Evolutionary conservation across 2,113 vertebrate genomes (phyloP).

Genomic region (Riparia riparia): DNA sequence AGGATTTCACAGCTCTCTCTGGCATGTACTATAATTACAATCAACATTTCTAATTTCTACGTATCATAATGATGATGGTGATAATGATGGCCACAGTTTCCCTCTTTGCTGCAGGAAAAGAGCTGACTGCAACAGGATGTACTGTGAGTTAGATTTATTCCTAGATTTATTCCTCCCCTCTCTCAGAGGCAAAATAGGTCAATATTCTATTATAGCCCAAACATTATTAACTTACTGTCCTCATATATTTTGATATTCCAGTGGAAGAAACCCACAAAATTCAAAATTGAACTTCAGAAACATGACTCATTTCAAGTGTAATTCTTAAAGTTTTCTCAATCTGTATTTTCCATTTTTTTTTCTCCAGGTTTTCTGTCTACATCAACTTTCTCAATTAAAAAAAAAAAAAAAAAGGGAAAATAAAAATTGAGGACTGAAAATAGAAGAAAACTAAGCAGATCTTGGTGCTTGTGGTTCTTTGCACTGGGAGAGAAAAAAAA

Average conservation of each 20-base stretch:
- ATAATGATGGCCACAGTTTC: background rate
- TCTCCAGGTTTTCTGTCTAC: background rate
- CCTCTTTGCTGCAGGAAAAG: background rate
- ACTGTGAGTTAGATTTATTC: background rate
- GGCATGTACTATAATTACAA: background rate
- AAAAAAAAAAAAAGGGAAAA: background rate
- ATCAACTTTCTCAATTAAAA: background rate
- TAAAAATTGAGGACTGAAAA: background rate
- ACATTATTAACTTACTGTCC: background rate
- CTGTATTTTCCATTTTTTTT: background rate
- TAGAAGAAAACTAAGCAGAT: background rate
- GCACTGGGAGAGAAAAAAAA: background rate
- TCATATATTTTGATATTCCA: constrained; percentile 22
- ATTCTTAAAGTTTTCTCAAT: background rate
- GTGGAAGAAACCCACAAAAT: background rate
- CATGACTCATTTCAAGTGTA: background rate
- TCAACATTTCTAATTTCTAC: background rate
- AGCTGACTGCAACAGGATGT: background rate
- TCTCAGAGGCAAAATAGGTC: constrained; percentile 23
- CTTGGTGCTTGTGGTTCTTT: background rate
- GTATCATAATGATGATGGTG: background rate
- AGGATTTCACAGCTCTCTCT: background rate
- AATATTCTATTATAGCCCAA: constrained; percentile 26
- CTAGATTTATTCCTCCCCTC: background rate
- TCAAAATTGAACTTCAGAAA: background rate